phyloP scores from a whole-genome alignment of 2,888 invertebrate species.

The Dilophus febrilis region DNA sequence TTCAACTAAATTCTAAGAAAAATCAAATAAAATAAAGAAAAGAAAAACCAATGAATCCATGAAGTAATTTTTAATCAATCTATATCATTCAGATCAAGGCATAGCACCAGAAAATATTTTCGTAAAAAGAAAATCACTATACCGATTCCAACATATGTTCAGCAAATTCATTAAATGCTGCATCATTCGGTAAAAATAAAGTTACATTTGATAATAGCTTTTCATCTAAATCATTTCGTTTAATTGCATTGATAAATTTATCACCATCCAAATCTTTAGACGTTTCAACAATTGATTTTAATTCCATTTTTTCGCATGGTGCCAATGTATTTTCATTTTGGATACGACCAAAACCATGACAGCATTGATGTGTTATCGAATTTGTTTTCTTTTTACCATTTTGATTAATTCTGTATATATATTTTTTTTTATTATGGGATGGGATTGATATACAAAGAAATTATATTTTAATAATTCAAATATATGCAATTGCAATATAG shows the following conservation, averaged over 20 bases:
- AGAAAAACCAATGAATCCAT: neutral
- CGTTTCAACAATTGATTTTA: slow-evolving; percentile 37
- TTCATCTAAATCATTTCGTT: slow-evolving; percentile 33
- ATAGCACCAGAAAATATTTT: neutral
- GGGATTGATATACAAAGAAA: too few species aligned
- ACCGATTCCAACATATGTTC: slow-evolving; percentile 37
- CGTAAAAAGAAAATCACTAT: slow-evolving; percentile 6
- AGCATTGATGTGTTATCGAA: slow-evolving; percentile 47
- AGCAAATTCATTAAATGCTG: slow-evolving; percentile 38
- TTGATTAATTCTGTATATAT: slow-evolving; percentile 36
- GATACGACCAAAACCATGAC: slow-evolving; percentile 40
- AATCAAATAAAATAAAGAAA: slow-evolving; percentile 5
- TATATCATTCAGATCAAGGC: neutral
- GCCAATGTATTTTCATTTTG: slow-evolving; percentile 17
- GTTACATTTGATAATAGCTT: slow-evolving; percentile 38
- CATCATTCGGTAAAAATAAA: slow-evolving; percentile 43
- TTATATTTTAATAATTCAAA: neutral
- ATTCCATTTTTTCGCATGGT: slow-evolving; percentile 36
- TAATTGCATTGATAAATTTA: slow-evolving; percentile 38
- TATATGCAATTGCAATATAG: neutral
- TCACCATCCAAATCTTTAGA: slow-evolving; percentile 38
- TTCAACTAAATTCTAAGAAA: slow-evolving; percentile 34
- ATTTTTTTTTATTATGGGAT: too few species aligned
- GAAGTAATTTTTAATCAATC: too few species aligned
- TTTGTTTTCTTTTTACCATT: slow-evolving; percentile 42